phyloP scores from a whole-genome alignment of 2,113 vertebrate genomes.

The Lates calcarifer region DNA sequence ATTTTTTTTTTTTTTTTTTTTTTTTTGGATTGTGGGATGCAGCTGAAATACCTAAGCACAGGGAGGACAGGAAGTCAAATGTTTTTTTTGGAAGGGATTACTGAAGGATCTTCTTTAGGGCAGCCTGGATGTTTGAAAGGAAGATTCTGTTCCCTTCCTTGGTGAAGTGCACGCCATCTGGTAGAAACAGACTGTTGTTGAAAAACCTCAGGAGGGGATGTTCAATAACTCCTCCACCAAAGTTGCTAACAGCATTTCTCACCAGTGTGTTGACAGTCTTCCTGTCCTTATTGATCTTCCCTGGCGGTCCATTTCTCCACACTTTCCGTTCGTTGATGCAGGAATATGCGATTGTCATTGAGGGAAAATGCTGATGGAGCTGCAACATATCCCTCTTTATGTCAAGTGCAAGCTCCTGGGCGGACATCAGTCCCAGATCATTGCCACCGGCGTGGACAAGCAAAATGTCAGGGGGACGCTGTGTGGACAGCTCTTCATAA shows the following conservation, averaged over 20 bases:
- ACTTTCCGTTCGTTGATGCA: background rate
- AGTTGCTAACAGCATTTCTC: background rate
- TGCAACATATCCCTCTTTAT: background rate
- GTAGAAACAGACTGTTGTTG: background rate
- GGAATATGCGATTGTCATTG: background rate
- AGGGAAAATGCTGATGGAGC: background rate
- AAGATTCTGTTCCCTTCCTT: background rate
- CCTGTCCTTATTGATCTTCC: background rate
- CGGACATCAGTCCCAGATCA: background rate
- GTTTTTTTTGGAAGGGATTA: no score
- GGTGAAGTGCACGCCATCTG: conserved; percentile 6
- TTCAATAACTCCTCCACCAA: background rate
- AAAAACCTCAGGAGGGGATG: background rate
- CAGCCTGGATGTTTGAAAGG: background rate
- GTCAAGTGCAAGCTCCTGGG: background rate
- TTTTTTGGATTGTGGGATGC: no score
- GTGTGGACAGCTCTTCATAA: background rate
- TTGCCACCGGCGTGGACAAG: background rate
- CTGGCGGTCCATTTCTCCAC: background rate
- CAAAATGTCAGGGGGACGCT: conserved; percentile 14
- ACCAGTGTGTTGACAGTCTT: background rate
- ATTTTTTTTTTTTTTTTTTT: no score
- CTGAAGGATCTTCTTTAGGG: rapidly evolving
- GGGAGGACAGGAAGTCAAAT: no score
- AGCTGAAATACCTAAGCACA: no score